Evolutionary conservation across 2,888 invertebrate genomes (phyloP).

Genomic region (Branchellion lobata): DNA sequence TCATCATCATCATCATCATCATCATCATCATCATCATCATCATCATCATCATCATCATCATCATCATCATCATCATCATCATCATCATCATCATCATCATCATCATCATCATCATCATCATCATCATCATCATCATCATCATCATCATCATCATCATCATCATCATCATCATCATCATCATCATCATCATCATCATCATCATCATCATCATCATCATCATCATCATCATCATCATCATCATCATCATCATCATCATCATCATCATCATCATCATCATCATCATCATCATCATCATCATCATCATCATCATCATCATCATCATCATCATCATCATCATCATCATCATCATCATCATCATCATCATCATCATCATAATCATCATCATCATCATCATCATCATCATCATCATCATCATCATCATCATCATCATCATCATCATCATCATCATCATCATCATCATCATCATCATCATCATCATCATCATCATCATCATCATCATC

Average conservation of each 20-base stretch:
- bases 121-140: conserved; percentile 42
- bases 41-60: conserved; percentile 20
- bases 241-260: neutral
- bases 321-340: conserved; percentile 1
- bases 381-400: conserved; percentile 30
- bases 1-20: conserved; percentile 56
- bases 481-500: neutral
- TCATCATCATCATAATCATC: no score
- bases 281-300: neutral
- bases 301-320: neutral
- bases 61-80: conserved; percentile 26
- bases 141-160: conserved; percentile 43
- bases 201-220: conserved; percentile 37
- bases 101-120: conserved; percentile 40
- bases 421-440: conserved; percentile 22
- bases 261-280: conserved; percentile 14
- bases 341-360: conserved; percentile 36
- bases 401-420: conserved; percentile 11
- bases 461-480: conserved; percentile 16
- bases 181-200: conserved; percentile 39
- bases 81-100: conserved; percentile 39
- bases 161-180: conserved; percentile 36
- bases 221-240: conserved; percentile 38
- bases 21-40: conserved; percentile 31
- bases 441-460: conserved; percentile 33